Conservation (phyloP, 2,888 invertebrate species). For the Amiota communis region DNA sequence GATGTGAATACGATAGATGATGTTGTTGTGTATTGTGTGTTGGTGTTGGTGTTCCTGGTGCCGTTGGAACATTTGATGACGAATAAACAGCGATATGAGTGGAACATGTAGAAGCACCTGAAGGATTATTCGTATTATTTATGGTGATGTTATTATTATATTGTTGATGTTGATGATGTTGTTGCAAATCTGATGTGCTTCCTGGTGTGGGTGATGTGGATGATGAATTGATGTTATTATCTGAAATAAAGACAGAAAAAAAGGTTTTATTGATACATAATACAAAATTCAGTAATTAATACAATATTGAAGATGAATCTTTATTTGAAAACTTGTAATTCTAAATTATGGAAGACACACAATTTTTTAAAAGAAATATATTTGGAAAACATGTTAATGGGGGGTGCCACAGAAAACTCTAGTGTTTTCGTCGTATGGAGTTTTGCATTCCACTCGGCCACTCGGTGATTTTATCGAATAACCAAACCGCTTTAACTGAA, state of each 20-base stretch:
- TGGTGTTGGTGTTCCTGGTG: slow-evolving; percentile 35
- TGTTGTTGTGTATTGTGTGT: slow-evolving; percentile 14
- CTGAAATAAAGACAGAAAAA: slow-evolving; percentile 46
- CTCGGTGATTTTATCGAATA: no score
- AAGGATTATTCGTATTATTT: slow-evolving; percentile 40
- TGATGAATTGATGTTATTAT: slow-evolving; percentile 71
- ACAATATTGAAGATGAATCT: no score
- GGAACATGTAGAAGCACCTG: slow-evolving; percentile 44
- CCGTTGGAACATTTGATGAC: slow-evolving; percentile 52
- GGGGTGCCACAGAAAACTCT: no score
- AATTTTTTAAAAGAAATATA: no score
- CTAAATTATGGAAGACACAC: no score
- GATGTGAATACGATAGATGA: slow-evolving; percentile 10
- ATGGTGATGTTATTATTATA: slow-evolving; percentile 51
- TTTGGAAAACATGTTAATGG: no score
- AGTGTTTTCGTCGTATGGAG: no score
- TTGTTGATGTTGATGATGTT: slow-evolving; percentile 45
- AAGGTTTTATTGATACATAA: not conserved
- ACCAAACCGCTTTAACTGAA: no score
- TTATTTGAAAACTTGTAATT: no score
- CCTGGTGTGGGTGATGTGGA: slow-evolving; percentile 69
- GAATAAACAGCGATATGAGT: slow-evolving; percentile 50
- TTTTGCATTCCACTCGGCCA: no score
- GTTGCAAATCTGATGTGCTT: slow-evolving; percentile 39
- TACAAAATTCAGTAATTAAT: no score